Evolutionary conservation across 2,888 invertebrate species (phyloP), one percentile per base, ranked within the genome.

Genomic region (Nasonovia ribisnigri): DNA sequence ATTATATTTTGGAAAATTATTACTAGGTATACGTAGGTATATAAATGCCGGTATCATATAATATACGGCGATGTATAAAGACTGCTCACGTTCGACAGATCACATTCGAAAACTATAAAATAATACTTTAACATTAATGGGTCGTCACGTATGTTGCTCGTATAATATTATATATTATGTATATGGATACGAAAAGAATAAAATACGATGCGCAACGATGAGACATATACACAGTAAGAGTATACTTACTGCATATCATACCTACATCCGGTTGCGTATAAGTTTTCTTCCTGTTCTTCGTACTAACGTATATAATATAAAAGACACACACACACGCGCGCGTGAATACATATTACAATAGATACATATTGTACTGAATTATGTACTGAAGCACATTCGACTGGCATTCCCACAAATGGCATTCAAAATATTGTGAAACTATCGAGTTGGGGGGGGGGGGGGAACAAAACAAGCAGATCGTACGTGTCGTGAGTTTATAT

Each of bases 61-160:
- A 46, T 46, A 46, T 46, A 11, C 11, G 11, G 11, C 46, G 11
- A 11, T 67, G n/a, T n/a, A n/a, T 60, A n/a, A 13, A n/a, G 4
- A 67, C 60, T 29, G 60, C n/a, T 67, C 60, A 67, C 60, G 60
- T 67, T 67, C 60, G 60, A 67, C 60, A 67, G 60, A 67, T 67
- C 60, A n/a, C 13, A 67, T 67, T n/a, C 60, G n/a, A 67, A 67
- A 67, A 67, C 60, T 11, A 67, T 67, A 67, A 67, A 67, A 67
- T 67, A 67, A 67, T 67, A 67, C 10, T 67, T n/a, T 13, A 67
- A 67, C n/a, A 67, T n/a, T 67, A 67, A 67, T n/a, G 60, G 29
- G 13, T 67, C 60, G 29, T 67, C 60, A 67, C 13, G 60, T n/a
- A 67, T n/a, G n/a, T 67, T 67, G 3, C 60, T 67, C n/a, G 13